These are phyloP conservation scores for Parauchenoglanis ngamensis DNA, from an alignment of 2,797 vertebrate genomes.

Conservation along the genomic window DNA sequence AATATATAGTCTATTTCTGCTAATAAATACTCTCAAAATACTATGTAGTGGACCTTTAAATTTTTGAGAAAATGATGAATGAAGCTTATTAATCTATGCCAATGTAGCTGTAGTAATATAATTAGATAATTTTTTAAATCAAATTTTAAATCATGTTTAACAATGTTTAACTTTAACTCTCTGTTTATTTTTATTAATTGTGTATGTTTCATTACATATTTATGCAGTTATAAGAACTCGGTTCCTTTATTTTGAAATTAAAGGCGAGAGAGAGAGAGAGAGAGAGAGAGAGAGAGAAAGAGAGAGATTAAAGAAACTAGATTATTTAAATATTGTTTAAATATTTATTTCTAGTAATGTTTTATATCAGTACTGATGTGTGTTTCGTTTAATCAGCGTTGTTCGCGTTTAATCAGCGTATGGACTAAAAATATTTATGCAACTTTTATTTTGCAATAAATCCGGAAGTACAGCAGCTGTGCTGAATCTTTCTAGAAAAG, in stretches of 20 bases:
- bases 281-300: too few species aligned
- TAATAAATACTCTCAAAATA: too few species aligned
- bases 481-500: slow-evolving; percentile 46
- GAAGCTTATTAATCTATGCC: not conserved
- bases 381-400: too few species aligned
- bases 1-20: too few species aligned
- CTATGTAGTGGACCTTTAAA: too few species aligned
- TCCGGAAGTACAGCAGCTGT: slow-evolving; percentile 14
- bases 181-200: not conserved
- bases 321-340: too few species aligned
- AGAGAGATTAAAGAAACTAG: too few species aligned
- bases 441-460: slow-evolving; percentile 49
- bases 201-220: not conserved
- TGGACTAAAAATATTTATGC: not conserved
- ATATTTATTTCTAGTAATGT: not conserved
- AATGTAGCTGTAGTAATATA: too few species aligned
- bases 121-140: not conserved
- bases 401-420: too few species aligned
- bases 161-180: not conserved
- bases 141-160: too few species aligned
- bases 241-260: slow-evolving; percentile 37
- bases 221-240: not conserved
- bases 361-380: too few species aligned
- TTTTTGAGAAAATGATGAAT: not conserved
- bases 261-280: too few species aligned